A percentile compares a stretch with the other conserved stretches of the same genome.
These are phyloP conservation scores for Ciconia maguari DNA, from an alignment of 2,113 vertebrate genomes.

Conservation along the genomic window DNA sequence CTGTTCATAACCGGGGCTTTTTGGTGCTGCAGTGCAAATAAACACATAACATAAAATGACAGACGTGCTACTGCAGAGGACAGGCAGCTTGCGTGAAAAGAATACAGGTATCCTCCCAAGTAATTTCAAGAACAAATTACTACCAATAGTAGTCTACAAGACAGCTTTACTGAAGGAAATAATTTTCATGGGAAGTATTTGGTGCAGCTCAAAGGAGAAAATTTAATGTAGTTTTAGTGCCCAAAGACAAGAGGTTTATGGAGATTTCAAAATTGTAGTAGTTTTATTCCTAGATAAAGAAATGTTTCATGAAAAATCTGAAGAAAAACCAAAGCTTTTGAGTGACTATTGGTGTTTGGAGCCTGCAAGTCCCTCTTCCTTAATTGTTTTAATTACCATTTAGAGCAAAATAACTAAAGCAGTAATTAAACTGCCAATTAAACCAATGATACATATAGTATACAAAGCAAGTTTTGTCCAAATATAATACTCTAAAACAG, in stretches of 20 bases:
- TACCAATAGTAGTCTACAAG: background rate
- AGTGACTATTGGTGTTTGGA: background rate
- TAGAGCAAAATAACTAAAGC: background rate
- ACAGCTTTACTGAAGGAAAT: background rate
- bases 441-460: background rate
- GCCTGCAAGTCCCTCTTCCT: background rate
- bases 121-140: conserved; percentile 14
- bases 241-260: background rate
- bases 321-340: background rate
- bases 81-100: background rate
- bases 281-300: background rate
- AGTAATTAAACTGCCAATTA: background rate
- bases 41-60: background rate
- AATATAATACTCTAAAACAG: background rate
- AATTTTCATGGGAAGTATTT: background rate
- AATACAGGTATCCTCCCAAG: background rate
- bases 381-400: background rate
- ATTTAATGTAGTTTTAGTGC: background rate
- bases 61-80: background rate
- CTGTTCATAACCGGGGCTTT: background rate
- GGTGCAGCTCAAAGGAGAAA: background rate
- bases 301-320: background rate
- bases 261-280: background rate
- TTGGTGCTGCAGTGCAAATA: background rate
- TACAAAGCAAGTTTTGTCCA: background rate